These are phyloP conservation scores for Agriopis aurantiaria DNA, from an alignment of 2,888 invertebrate genomes.

Conservation along the genomic window DNA sequence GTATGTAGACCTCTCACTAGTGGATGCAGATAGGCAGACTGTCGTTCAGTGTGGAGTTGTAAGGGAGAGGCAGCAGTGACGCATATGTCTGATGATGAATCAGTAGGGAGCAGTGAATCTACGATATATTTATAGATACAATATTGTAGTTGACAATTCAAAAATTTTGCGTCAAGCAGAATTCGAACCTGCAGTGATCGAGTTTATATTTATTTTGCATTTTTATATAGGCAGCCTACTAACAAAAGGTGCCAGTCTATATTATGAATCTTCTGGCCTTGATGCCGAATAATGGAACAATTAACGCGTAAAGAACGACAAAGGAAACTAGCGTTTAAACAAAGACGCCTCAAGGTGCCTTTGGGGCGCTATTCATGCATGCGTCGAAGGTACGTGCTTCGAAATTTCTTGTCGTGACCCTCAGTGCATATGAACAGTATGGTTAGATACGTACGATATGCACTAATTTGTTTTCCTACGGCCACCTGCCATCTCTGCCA, in stretches of 20 bases:
- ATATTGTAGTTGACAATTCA: too few species aligned
- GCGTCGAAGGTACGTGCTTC: constrained; percentile 65
- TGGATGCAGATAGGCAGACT: too few species aligned
- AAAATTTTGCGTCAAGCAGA: not conserved
- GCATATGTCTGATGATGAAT: too few species aligned
- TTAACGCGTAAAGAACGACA: constrained; percentile 58
- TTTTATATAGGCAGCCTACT: constrained; percentile 39
- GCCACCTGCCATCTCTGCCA: too few species aligned
- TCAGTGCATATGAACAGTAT: constrained; percentile 18
- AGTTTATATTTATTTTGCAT: constrained; percentile 6
- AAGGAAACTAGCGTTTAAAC: constrained; percentile 65
- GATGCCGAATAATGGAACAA: constrained; percentile 57
- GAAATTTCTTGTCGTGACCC: constrained; percentile 62
- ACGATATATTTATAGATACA: too few species aligned
- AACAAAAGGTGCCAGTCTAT: constrained; percentile 13
- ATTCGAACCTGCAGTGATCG: not conserved
- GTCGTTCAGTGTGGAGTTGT: too few species aligned
- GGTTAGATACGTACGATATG: not conserved
- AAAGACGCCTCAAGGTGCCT: constrained; percentile 72
- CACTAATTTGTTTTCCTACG: not conserved
- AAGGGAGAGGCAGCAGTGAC: too few species aligned
- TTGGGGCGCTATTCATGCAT: constrained; percentile 68
- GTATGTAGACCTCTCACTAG: too few species aligned
- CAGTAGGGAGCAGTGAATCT: too few species aligned
- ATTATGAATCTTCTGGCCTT: constrained; percentile 50